phyloP scores from a whole-genome alignment of 2,113 vertebrate genomes.

The Osmerus eperlanus region DNA sequence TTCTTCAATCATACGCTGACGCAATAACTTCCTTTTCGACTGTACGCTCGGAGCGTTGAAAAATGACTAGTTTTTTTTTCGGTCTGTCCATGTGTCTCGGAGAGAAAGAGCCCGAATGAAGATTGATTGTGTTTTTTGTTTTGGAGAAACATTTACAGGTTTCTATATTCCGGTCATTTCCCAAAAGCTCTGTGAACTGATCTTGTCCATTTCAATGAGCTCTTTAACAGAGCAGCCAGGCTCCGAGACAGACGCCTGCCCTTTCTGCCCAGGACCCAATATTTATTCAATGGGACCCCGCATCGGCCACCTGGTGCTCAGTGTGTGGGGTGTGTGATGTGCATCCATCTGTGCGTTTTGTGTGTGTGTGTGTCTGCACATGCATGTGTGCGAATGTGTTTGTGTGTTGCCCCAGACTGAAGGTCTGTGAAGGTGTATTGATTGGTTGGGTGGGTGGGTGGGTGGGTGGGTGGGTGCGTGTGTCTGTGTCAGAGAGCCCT shows the following conservation, averaged over 20 bases:
- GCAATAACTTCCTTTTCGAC: too few relatives aligned
- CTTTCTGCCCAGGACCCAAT: not conserved
- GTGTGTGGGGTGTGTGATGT: not conserved
- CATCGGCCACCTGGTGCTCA: slow-evolving; percentile 5
- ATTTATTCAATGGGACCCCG: not conserved
- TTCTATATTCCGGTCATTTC: not conserved
- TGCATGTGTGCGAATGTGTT: not conserved
- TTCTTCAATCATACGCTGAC: too few relatives aligned
- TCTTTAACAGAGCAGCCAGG: not conserved
- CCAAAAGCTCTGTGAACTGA: not conserved
- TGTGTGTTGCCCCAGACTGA: not conserved
- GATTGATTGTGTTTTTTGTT: not conserved
- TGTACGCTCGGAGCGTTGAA: not conserved
- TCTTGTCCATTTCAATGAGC: slow-evolving; percentile 1
- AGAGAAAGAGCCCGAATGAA: not conserved
- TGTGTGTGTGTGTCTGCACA: not conserved
- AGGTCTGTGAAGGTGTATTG: not conserved
- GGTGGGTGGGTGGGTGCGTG: not conserved
- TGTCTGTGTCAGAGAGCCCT: not conserved
- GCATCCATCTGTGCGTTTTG: slow-evolving; percentile 1
- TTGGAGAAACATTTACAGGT: not conserved
- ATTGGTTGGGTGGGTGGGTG: not conserved
- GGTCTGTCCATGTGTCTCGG: too few relatives aligned
- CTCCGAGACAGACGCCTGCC: not conserved
- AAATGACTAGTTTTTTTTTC: not conserved